phyloP scores from a whole-genome alignment of 2,113 vertebrate genomes.

The Clarias gariepinus region DNA sequence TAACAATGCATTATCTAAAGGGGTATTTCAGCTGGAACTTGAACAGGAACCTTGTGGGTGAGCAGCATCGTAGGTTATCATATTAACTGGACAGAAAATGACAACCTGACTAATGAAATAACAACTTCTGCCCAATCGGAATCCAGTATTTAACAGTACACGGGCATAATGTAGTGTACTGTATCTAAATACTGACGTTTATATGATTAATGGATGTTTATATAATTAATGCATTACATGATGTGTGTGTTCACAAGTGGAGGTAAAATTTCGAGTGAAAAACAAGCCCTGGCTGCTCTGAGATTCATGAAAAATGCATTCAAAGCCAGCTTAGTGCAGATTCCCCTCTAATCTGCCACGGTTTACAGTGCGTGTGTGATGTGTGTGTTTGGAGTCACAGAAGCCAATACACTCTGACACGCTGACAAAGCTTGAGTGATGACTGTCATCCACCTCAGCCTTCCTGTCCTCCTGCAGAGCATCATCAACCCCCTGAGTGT shows the following conservation, averaged over 20 bases:
- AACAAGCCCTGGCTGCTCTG: neutral
- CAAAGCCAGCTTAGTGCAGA: constrained; percentile 27
- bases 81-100: neutral
- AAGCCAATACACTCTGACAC: constrained; percentile 4
- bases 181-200: neutral
- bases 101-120: neutral
- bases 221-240: neutral
- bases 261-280: neutral
- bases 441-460: neutral
- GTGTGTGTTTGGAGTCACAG: neutral
- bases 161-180: neutral
- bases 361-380: neutral
- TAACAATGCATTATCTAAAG: too few species aligned
- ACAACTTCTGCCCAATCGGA: neutral
- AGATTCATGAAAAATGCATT: constrained; percentile 19
- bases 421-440: neutral
- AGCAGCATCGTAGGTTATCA: too few species aligned
- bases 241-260: neutral
- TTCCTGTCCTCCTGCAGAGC: neutral
- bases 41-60: too few species aligned
- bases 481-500: neutral
- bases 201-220: neutral
- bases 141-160: neutral
- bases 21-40: too few species aligned
- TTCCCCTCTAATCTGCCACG: constrained; percentile 11